These are phyloP conservation scores for Plotosus lineatus DNA, from an alignment of 2,113 vertebrate genomes.

Conservation along the genomic window DNA sequence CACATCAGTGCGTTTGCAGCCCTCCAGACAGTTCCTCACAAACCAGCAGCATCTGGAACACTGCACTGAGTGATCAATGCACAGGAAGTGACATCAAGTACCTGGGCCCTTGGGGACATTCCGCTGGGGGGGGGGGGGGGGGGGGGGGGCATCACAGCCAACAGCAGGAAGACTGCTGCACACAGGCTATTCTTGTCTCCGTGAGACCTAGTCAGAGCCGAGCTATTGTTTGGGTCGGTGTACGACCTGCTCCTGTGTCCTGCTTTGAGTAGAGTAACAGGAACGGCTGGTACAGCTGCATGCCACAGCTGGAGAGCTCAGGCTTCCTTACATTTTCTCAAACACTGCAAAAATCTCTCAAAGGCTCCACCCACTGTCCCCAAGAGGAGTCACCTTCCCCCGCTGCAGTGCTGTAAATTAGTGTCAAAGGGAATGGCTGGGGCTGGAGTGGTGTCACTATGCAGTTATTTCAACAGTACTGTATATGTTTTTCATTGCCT, in stretches of 20 bases:
- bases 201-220: slow-evolving; percentile 21
- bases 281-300: slow-evolving; percentile 46
- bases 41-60: slow-evolving; percentile 37
- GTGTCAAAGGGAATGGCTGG: neutral
- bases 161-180: slow-evolving; percentile 58
- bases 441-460: slow-evolving; percentile 11
- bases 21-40: neutral
- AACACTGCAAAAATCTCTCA: neutral
- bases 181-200: slow-evolving; percentile 59
- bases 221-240: slow-evolving; percentile 61
- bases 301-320: slow-evolving; percentile 33
- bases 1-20: neutral
- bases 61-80: slow-evolving; percentile 43
- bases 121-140: slow-evolving; percentile 33
- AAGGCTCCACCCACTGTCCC: neutral
- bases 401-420: slow-evolving; percentile 17
- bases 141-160: slow-evolving; percentile 31
- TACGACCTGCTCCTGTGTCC: slow-evolving; percentile 46
- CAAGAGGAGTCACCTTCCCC: slow-evolving; percentile 10
- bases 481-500: neutral
- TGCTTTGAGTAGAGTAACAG: slow-evolving; percentile 39
- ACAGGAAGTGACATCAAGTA: slow-evolving; percentile 59
- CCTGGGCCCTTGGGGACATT: slow-evolving; percentile 40
- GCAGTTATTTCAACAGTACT: slow-evolving; percentile 7
- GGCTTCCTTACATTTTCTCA: neutral